A percentile compares a stretch with the other conserved stretches of the same genome.
Conservation (phyloP, 2,113 vertebrate genomes). For the Hyperopisus bebe region DNA sequence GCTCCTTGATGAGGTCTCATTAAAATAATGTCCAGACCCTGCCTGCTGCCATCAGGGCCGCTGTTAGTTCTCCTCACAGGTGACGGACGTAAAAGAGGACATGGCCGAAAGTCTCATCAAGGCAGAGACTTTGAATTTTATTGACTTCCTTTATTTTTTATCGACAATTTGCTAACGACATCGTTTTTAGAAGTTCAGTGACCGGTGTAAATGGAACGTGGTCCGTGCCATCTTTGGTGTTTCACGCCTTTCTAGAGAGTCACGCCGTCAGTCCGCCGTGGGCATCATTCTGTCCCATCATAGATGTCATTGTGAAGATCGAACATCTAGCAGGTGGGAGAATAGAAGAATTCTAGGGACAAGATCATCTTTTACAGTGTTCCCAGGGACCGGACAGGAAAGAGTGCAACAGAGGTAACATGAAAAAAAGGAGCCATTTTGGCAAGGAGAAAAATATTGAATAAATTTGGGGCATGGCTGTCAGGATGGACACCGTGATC, state of each 20-base stretch:
- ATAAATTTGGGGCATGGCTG: background rate
- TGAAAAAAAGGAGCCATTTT: background rate
- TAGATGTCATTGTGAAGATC: background rate
- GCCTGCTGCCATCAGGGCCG: slow-evolving; percentile 22
- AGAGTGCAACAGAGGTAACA: background rate
- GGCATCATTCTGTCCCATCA: background rate
- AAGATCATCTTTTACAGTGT: background rate
- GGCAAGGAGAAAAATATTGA: background rate
- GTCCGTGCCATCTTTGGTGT: background rate
- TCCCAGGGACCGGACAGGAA: background rate
- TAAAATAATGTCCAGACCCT: slow-evolving; percentile 28
- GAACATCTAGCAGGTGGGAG: background rate
- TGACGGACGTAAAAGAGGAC: slow-evolving; percentile 19
- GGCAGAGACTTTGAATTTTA: slow-evolving; percentile 8
- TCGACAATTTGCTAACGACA: slow-evolving; percentile 16
- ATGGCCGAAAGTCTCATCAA: slow-evolving; percentile 3
- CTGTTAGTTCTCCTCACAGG: slow-evolving; percentile 14
- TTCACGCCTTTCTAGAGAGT: background rate
- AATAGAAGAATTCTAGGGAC: background rate
- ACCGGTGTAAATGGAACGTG: background rate
- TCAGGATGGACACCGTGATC: background rate
- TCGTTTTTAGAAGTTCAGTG: slow-evolving; percentile 9
- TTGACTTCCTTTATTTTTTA: slow-evolving; percentile 16
- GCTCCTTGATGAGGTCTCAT: slow-evolving; percentile 30
- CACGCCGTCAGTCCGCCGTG: background rate